Percentiles rank a stretch among this genome's conserved stretches.
These are phyloP conservation scores for Spea bombifrons DNA, from an alignment of 2,113 vertebrate species.

Conservation along the genomic window DNA sequence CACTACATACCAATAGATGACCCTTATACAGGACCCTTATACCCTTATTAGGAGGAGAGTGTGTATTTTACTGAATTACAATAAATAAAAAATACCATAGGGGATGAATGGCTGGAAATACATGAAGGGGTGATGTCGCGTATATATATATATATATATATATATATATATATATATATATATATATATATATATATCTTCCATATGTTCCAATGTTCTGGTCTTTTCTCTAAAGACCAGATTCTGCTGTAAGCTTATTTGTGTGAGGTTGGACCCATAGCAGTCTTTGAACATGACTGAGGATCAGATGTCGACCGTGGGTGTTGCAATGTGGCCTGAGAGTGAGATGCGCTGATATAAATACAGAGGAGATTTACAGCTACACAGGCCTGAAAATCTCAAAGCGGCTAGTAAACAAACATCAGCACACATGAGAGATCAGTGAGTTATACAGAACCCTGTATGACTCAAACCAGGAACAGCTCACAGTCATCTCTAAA, in stretches of 20 bases:
- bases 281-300: constrained; percentile 22
- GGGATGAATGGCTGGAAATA: no score
- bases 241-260: not conserved
- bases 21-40: no score
- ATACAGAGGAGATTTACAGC: constrained; percentile 38
- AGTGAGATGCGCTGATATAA: constrained; percentile 43
- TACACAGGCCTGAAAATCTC: constrained; percentile 21
- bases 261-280: constrained; percentile 2
- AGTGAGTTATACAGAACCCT: constrained; percentile 16
- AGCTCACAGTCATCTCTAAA: constrained; percentile 7
- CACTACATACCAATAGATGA: no score
- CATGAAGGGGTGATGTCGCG: no score
- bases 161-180: no score
- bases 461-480: constrained; percentile 3
- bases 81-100: no score
- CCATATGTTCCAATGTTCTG: no score
- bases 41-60: no score
- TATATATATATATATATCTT: no score
- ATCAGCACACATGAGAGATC: constrained; percentile 16
- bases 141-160: no score
- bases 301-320: constrained; percentile 50
- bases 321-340: constrained; percentile 43
- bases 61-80: no score
- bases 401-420: constrained; percentile 5
- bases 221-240: not conserved